These are phyloP conservation scores for Porites cylindrica DNA, from an alignment of 92 coral and sea anemone genomes.

Conservation along the genomic window DNA sequence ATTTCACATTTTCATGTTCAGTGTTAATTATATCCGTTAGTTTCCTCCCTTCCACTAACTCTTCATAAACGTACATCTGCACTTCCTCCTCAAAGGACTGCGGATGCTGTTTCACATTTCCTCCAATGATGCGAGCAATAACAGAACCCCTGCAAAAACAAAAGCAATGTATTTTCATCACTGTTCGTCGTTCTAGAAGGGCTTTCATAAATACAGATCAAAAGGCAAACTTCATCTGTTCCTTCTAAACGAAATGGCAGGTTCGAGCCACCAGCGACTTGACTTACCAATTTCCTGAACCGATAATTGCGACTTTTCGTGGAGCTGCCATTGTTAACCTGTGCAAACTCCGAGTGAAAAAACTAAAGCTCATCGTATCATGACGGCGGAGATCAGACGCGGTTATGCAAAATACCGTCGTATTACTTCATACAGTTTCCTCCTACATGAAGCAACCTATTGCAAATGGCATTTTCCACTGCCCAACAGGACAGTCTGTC, in stretches of 20 bases:
- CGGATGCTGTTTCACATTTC: slow-evolving; percentile 84
- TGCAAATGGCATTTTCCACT: too few relatives aligned
- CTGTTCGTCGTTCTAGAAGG: slow-evolving; percentile 5
- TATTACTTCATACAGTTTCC: too few relatives aligned
- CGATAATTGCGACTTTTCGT: slow-evolving; percentile 84
- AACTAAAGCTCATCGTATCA: slow-evolving; percentile 37
- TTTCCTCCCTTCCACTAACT: slow-evolving; percentile 86
- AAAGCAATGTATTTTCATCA: not conserved
- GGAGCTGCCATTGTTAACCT: slow-evolving; percentile 65
- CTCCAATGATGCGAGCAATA: slow-evolving; percentile 92
- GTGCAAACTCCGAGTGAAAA: slow-evolving; percentile 26
- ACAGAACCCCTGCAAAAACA: slow-evolving; percentile 89
- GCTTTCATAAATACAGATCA: not conserved
- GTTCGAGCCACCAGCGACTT: not conserved
- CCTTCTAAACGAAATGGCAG: not conserved
- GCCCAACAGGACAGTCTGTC: too few relatives aligned
- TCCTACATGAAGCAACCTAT: too few relatives aligned
- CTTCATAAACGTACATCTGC: slow-evolving; percentile 95
- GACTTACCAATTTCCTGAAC: slow-evolving; percentile 99
- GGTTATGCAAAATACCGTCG: too few relatives aligned
- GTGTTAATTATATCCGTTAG: slow-evolving; percentile 94
- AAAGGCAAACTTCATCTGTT: not conserved
- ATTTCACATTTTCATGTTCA: slow-evolving; percentile 92
- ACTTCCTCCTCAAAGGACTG: slow-evolving; percentile 84
- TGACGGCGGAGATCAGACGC: not conserved